phyloP scores from a whole-genome alignment of 92 coral and sea anemone species.

The Palythoa grandiflora region DNA sequence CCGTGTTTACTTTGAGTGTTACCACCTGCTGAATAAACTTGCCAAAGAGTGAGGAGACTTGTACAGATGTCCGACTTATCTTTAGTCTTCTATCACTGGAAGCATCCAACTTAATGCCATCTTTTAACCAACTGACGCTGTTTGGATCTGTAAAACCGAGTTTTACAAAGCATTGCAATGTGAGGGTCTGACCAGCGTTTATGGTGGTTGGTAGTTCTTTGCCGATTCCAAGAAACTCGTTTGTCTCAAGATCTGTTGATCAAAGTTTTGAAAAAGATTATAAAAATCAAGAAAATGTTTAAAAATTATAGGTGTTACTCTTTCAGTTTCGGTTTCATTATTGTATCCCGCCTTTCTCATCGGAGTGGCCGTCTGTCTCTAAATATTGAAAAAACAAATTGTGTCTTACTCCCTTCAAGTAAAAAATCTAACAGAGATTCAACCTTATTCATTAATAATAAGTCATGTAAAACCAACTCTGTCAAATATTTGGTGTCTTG shows the following conservation, averaged over 20 bases:
- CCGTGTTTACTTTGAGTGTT: background rate
- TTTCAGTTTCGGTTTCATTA: background rate
- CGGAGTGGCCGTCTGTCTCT: too few species aligned
- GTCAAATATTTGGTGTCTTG: too few species aligned
- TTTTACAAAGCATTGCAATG: constrained; percentile 15
- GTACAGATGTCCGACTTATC: background rate
- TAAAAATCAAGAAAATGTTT: background rate
- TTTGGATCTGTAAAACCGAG: constrained; percentile 10
- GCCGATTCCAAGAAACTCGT: constrained; percentile 2
- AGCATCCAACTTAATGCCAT: background rate
- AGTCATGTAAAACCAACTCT: too few species aligned
- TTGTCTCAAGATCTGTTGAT: constrained; percentile 1
- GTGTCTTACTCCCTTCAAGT: too few species aligned
- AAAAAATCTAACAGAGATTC: too few species aligned
- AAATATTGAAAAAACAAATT: too few species aligned
- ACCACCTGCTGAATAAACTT: constrained; percentile 4
- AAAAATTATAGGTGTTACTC: background rate
- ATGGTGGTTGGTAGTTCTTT: background rate
- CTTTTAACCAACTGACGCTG: constrained; percentile 13
- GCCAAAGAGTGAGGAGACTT: constrained; percentile 7
- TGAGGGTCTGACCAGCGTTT: constrained; percentile 15
- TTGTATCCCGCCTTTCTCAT: too few species aligned
- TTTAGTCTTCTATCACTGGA: background rate
- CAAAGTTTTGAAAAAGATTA: background rate
- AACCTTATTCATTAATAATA: too few species aligned